A percentile compares a stretch with the other conserved stretches of the same genome.
These are phyloP conservation scores for Conomelus anceps DNA, from an alignment of 2,888 invertebrate genomes.

Conservation along the genomic window DNA sequence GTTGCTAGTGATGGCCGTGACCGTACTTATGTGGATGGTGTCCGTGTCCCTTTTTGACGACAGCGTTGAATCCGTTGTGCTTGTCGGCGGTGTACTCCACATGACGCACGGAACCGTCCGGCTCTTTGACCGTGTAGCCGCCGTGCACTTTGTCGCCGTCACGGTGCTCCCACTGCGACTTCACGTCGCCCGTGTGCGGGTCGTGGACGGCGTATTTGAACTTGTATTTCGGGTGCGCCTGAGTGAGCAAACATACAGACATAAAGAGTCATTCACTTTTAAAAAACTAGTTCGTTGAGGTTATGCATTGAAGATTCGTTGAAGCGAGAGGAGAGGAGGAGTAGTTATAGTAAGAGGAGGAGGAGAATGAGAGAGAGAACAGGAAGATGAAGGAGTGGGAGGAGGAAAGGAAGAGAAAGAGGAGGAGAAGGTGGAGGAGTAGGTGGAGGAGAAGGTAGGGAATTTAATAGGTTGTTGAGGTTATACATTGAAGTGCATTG, in stretches of 20 bases:
- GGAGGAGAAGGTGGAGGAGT: too few species aligned
- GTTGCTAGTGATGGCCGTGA: conserved; percentile 21
- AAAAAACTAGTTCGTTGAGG: too few species aligned
- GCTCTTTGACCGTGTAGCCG: conserved; percentile 49
- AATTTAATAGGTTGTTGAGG: too few species aligned
- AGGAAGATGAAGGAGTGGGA: too few species aligned
- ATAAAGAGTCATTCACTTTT: too few species aligned
- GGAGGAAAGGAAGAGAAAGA: too few species aligned
- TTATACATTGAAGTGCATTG: too few species aligned
- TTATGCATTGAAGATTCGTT: too few species aligned
- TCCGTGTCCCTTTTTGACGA: conserved; percentile 43
- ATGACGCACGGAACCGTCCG: conserved; percentile 66
- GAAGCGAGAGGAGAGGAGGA: too few species aligned
- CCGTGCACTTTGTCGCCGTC: conserved; percentile 45
- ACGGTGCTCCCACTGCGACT: conserved; percentile 45
- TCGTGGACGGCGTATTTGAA: conserved; percentile 46
- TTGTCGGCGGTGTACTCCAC: conserved; percentile 70
- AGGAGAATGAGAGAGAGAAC: too few species aligned
- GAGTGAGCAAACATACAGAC: conserved; percentile 33
- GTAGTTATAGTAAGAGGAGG: too few species aligned
- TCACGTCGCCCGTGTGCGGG: conserved; percentile 45
- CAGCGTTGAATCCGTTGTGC: conserved; percentile 70
- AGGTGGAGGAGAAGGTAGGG: too few species aligned
- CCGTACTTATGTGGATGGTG: conserved; percentile 31
- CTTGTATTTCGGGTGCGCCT: conserved; percentile 45